Evolutionary conservation across 2,888 invertebrate genomes (phyloP), one percentile per base, ranked within the genome.

Genomic region (Agrotis exclamationis): DNA sequence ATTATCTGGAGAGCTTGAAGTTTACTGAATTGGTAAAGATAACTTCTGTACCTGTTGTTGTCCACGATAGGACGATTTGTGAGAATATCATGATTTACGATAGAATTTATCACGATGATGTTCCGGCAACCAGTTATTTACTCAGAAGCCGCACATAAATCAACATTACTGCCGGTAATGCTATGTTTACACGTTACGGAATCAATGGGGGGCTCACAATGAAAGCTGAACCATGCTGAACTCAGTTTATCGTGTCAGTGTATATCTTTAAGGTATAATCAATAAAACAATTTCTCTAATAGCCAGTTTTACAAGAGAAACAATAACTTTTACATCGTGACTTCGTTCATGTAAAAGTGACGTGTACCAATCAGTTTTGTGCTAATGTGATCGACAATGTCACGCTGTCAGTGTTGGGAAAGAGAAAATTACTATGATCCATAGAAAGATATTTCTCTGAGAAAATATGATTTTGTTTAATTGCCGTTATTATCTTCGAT

Each of bases 371-470:
- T 68, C 68, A 68, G 60, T 74, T 75, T 71, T 67, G 63, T 63
- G 66, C 63, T 82, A 77, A 77, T 79, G 45, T 68, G 76, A 71
- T 76, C 64, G 70, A 74, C 69, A 83, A 79, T 77, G 70, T 75
- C 84, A 85, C 85, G 79, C 87, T 86, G 87, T 85, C 74, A 67
- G 73, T 57, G 59, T 88, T 89, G 76, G 65, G 85, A 87, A 90
- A 88, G 85, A 86, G 82, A 82, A 87, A 89, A 90, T 88, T 87
- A 86, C 84, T 83, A 63, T 80, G 75, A 84, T 85, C 75, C 24
- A 58, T 64, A 81, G 76, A 86, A 85, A 85, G 72, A 83, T 84
- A 85, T 85, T 86, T 85, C 79, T 76, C 66, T 72, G 79, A 76
- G 82, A 83, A 79, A 85, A 85, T 79, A 79, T 68, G 80, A 83